Evolutionary conservation across 1,140 invertebrate species (phyloP).

Genomic region (Episyrphus balteatus): DNA sequence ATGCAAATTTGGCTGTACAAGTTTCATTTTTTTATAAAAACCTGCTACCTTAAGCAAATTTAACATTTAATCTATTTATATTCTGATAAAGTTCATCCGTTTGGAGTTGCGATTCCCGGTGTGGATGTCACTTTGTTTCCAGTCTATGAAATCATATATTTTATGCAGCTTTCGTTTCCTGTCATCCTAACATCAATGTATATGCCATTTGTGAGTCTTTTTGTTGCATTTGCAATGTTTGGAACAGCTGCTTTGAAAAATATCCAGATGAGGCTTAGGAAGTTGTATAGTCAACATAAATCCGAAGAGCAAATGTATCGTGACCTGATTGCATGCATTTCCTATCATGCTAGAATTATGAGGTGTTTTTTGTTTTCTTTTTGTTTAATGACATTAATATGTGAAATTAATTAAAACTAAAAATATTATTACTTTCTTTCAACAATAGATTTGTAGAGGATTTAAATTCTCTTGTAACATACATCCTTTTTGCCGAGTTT

Average conservation of each 20-base stretch:
- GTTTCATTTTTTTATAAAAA: too few species aligned
- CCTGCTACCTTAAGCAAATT: too few species aligned
- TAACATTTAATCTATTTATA: too few species aligned
- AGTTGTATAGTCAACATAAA: conserved; percentile 2
- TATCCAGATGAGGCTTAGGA: conserved; percentile 11
- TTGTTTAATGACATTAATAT: too few species aligned
- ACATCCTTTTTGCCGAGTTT: conserved; percentile 21
- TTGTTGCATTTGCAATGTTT: conserved; percentile 28
- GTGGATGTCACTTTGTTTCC: conserved; percentile 21
- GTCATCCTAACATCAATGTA: conserved; percentile 23
- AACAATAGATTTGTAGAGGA: conserved; percentile 17
- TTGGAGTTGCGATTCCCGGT: conserved; percentile 22
- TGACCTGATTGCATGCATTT: conserved; percentile 16
- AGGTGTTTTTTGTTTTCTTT: conserved; percentile 8
- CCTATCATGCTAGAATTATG: conserved; percentile 11
- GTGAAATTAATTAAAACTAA: background rate
- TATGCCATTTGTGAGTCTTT: conserved; percentile 31
- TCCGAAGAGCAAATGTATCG: conserved; percentile 3
- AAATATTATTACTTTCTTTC: background rate
- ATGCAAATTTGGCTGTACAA: too few species aligned
- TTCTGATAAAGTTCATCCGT: conserved; percentile 20
- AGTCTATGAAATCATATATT: conserved; percentile 24
- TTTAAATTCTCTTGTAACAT: conserved; percentile 21
- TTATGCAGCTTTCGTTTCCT: conserved; percentile 19
- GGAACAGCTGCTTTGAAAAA: conserved; percentile 23